A percentile compares a stretch with the other conserved stretches of the same genome.
These are phyloP conservation scores for Tachypleus tridentatus DNA, from an alignment of 1,140 invertebrate genomes.

Conservation along the genomic window DNA sequence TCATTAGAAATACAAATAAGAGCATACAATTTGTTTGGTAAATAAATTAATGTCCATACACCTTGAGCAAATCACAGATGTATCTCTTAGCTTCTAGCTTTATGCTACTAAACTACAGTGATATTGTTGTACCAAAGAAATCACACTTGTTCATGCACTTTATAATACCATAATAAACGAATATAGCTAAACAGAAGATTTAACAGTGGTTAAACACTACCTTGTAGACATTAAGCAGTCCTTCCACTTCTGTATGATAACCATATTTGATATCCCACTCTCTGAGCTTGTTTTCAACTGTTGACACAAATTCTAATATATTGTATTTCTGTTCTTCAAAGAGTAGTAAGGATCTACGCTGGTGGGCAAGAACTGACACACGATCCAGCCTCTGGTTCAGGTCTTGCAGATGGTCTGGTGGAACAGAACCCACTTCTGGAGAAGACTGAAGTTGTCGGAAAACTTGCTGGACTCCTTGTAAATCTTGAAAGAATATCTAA, in stretches of 20 bases:
- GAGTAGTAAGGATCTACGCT: conserved; percentile 27
- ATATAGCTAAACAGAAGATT: too few species aligned
- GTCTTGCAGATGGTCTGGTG: conserved; percentile 61
- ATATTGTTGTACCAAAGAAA: too few species aligned
- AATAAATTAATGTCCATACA: too few species aligned
- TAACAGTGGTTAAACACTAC: conserved; percentile 22
- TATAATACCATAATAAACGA: too few species aligned
- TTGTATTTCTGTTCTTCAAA: conserved; percentile 29
- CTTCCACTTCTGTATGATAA: conserved; percentile 62
- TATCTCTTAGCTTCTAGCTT: too few species aligned
- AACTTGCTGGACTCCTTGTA: conserved; percentile 58
- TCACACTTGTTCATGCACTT: too few species aligned
- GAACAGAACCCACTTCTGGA: conserved; percentile 47
- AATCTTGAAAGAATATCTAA: conserved; percentile 70
- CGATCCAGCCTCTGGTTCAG: conserved; percentile 57
- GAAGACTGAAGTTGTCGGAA: conserved; percentile 54
- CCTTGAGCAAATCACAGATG: too few species aligned
- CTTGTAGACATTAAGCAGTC: conserved; percentile 68
- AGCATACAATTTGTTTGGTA: too few species aligned
- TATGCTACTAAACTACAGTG: too few species aligned
- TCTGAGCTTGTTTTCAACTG: conserved; percentile 76
- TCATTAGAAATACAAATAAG: too few species aligned
- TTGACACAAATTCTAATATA: conserved; percentile 63
- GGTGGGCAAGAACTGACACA: conserved; percentile 24
- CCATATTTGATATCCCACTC: conserved; percentile 83